Base-by-base conservation (phyloP, 2,888 invertebrate genomes). In the Byasa hedistus region DNA sequence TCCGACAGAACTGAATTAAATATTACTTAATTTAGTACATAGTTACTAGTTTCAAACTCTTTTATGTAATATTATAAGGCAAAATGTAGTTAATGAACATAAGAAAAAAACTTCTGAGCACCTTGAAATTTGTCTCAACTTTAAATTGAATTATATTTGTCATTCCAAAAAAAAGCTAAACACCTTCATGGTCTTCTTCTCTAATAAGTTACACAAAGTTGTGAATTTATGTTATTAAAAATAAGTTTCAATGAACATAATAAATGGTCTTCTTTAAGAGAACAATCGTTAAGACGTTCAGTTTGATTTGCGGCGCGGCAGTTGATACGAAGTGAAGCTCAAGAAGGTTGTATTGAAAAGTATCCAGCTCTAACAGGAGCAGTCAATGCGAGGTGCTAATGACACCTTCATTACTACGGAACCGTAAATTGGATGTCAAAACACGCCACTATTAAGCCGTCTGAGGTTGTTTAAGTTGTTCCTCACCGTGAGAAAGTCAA, bases 401-500 rank as follows among this genome's bases (percentile, higher is more conserved):
- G 58, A 70, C 66, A 64, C 62, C 64, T 71, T 73, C 70, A 71
- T 75, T 73, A 70, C 69, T 54, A 61, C 48, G 57, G 61, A 54
- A 59, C 68, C 64, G 71, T 70, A 66, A 72, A 71, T 69, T 66
- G 39, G 23, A 54, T 52, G 44, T 61, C 61, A 54, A 61, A 57
- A 68, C 66, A 57, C 56, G 66, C 59, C 66, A 66, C 67, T 55
- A 65, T 68, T 66, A 39, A 66, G 57, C 23, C 56, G 61, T 57
- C 60, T 54, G n/a, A n/a, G 39, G 57, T 24, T 51, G 21, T 48
- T 57, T 48, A 63, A 57, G 56, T 57, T 57, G 44, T 57, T 65
- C 52, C 62, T 48, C 72, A 69, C 73, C 76, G 80, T 82, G 82
- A 76, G 80, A 81, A 80, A 72, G 75, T 74, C 79, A 80, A 80